Evolutionary conservation across 1,140 invertebrate species (phyloP).

Genomic region (Heliconius congener): DNA sequence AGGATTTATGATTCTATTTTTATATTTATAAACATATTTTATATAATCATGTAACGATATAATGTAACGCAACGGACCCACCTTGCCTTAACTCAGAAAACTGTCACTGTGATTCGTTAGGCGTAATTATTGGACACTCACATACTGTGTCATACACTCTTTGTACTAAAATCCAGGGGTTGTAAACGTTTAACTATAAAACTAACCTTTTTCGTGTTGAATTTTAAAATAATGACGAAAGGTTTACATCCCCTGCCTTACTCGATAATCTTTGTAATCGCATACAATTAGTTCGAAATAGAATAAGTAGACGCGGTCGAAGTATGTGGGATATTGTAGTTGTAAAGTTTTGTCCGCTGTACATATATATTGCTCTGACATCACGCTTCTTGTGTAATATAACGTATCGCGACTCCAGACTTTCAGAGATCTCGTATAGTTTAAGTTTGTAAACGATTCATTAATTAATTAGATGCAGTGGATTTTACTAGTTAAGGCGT

Average conservation of each 20-base stretch:
- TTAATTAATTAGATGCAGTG: constrained; percentile 64
- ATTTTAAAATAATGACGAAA: neutral
- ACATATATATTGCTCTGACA: constrained; percentile 37
- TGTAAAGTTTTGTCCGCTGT: constrained; percentile 28
- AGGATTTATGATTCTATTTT: too few species aligned
- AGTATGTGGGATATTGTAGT: constrained; percentile 22
- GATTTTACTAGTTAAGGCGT: constrained; percentile 59
- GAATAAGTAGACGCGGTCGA: constrained; percentile 15
- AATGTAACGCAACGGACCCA: constrained; percentile 51
- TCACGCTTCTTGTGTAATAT: constrained; percentile 66
- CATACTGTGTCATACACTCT: constrained; percentile 25
- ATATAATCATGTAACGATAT: neutral
- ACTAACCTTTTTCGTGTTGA: neutral
- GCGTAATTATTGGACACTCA: constrained; percentile 58
- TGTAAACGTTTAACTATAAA: neutral
- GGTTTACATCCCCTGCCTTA: neutral
- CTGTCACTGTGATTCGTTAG: constrained; percentile 75
- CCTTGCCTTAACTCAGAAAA: constrained; percentile 75
- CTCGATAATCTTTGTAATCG: constrained; percentile 1
- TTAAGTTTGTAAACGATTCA: constrained; percentile 72
- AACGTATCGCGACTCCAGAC: constrained; percentile 76
- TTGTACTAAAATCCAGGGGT: neutral
- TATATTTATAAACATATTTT: too few species aligned
- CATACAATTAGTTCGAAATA: constrained; percentile 4
- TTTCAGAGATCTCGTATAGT: constrained; percentile 80